These are phyloP conservation scores for Rhinichthys klamathensis DNA, from an alignment of 2,113 vertebrate genomes.

Conservation along the genomic window DNA sequence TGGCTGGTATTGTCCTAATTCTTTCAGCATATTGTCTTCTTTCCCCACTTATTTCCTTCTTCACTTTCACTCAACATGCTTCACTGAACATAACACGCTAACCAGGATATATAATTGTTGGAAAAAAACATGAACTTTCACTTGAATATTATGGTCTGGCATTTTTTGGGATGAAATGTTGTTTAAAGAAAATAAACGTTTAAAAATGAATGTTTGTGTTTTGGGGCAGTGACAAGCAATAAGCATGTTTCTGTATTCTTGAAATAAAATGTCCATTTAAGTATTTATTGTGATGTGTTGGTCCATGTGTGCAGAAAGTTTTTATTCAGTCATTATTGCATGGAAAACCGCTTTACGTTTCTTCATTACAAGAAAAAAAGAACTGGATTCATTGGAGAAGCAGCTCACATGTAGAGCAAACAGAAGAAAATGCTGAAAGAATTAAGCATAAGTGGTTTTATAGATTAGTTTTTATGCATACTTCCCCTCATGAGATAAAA, in stretches of 20 bases:
- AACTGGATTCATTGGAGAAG: not conserved
- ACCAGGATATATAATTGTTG: not conserved
- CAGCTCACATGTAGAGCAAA: not conserved
- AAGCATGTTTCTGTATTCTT: no score
- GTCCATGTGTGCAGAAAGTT: not conserved
- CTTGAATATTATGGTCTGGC: not conserved
- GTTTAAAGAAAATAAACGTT: not conserved
- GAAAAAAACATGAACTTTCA: not conserved
- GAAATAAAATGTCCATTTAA: not conserved
- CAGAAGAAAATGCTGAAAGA: not conserved
- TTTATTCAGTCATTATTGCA: not conserved
- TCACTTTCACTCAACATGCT: not conserved
- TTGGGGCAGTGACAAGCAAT: no score
- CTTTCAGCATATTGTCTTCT: not conserved
- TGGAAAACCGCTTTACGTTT: not conserved
- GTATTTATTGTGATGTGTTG: not conserved
- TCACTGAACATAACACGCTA: not conserved
- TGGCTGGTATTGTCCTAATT: not conserved
- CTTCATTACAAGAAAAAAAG: not conserved
- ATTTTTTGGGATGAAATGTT: not conserved
- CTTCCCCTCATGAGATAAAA: no score
- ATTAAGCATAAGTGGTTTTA: not conserved
- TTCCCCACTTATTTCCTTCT: not conserved
- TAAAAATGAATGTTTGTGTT: not conserved
- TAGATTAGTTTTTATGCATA: no score